phyloP scores from a whole-genome alignment of 1,140 invertebrate genomes.

The Manduca sexta region DNA sequence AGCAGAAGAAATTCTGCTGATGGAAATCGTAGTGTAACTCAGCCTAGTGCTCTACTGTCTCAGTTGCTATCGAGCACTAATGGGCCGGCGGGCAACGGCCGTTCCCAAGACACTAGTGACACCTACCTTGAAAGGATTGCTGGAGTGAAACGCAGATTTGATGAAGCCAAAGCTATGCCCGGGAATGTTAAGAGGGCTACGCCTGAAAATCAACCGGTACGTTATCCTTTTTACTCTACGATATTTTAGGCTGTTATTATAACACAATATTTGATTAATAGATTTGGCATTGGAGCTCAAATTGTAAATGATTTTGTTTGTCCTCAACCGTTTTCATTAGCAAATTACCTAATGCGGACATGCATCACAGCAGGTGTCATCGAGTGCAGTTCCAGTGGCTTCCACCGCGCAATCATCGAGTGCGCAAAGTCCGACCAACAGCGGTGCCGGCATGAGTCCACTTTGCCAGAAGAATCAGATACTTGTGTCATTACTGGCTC shows the following conservation, averaged over 20 bases:
- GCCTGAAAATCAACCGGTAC: conserved; percentile 81
- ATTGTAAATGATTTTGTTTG: conserved; percentile 6
- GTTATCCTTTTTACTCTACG: too few relatives aligned
- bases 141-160: conserved; percentile 76
- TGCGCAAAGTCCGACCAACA: conserved; percentile 37
- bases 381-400: conserved; percentile 37
- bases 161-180: conserved; percentile 66
- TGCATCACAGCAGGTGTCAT: conserved; percentile 41
- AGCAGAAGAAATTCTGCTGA: conserved; percentile 45
- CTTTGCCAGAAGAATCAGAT: conserved; percentile 90
- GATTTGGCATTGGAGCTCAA: conserved; percentile 66
- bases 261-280: too few relatives aligned
- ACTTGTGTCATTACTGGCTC: conserved; percentile 87
- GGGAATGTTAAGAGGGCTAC: conserved; percentile 70
- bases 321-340: not conserved
- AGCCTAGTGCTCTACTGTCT: conserved; percentile 84
- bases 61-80: conserved; percentile 83
- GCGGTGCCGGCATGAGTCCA: conserved; percentile 76
- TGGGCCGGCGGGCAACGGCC: conserved; percentile 44
- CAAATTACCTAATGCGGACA: not conserved
- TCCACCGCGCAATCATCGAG: conserved; percentile 34
- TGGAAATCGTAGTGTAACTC: conserved; percentile 72
- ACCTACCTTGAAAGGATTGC: conserved; percentile 70
- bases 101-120: conserved; percentile 55
- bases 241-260: too few relatives aligned